These are phyloP conservation scores for Urosaurus nigricauda DNA, from an alignment of 2,797 vertebrate species.

Conservation along the genomic window DNA sequence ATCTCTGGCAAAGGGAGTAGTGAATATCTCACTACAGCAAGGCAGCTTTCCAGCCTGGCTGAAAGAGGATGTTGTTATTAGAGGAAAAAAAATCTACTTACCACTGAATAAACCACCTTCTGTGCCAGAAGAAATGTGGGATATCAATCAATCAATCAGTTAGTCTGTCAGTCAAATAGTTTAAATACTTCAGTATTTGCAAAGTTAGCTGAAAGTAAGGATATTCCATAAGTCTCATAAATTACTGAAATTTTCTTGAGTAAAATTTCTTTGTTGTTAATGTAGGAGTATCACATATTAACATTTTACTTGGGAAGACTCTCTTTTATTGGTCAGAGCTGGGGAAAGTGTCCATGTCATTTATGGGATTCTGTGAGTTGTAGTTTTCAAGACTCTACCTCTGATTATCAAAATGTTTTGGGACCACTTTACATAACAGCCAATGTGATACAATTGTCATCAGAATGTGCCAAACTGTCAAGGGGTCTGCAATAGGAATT, in stretches of 20 bases:
- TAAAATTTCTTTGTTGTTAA: background rate
- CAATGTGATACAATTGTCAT: background rate
- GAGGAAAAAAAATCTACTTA: too few relatives aligned
- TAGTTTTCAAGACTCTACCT: background rate
- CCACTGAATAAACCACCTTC: too few relatives aligned
- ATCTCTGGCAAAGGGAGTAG: too few relatives aligned
- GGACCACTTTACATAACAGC: background rate
- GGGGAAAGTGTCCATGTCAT: background rate
- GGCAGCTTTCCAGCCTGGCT: too few relatives aligned
- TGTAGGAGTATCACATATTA: background rate
- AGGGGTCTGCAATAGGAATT: background rate
- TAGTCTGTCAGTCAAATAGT: background rate
- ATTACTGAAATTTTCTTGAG: background rate
- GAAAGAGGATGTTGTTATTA: too few relatives aligned
- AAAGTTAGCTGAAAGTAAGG: background rate
- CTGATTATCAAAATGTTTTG: background rate
- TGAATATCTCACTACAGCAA: too few relatives aligned
- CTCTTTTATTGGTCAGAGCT: too few relatives aligned
- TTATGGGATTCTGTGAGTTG: background rate
- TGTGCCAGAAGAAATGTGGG: too few relatives aligned
- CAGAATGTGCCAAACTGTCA: background rate
- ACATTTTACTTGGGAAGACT: background rate
- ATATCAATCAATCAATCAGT: too few relatives aligned
- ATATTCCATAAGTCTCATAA: background rate
- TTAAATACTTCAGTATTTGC: background rate